Conservation (phyloP, 2,113 vertebrate genomes). For the Aegypius monachus region DNA sequence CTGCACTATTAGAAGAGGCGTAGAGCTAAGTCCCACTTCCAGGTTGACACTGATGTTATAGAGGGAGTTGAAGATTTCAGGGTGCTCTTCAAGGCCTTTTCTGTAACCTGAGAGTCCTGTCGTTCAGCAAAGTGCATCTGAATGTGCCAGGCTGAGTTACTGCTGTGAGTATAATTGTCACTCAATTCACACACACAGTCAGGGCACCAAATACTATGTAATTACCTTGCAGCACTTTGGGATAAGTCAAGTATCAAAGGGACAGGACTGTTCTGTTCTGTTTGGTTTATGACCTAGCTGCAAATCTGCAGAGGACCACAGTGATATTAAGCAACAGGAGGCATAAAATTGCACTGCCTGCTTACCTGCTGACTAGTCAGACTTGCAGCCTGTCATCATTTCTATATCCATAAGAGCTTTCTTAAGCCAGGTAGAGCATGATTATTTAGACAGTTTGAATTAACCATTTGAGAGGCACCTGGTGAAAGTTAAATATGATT, state of each 20-base stretch:
- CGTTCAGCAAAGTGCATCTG: neutral
- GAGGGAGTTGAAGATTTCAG: neutral
- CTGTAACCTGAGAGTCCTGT: neutral
- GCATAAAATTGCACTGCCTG: neutral
- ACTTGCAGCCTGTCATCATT: neutral
- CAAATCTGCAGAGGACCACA: neutral
- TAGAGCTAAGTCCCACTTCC: neutral
- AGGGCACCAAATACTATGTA: neutral
- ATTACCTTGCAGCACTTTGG: neutral
- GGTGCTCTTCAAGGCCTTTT: neutral
- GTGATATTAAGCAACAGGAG: neutral
- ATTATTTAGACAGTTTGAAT: constrained; percentile 25
- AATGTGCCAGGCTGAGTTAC: constrained; percentile 24
- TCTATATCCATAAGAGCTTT: neutral
- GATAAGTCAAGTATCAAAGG: constrained; percentile 6
- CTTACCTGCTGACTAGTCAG: neutral
- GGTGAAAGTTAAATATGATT: constrained; percentile 18
- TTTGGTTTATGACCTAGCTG: constrained; percentile 18
- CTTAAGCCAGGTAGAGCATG: neutral
- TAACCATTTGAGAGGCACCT: constrained; percentile 6
- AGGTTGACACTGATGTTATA: neutral
- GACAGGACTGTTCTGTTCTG: neutral
- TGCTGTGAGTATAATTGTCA: neutral
- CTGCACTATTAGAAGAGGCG: neutral
- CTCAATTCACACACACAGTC: neutral